phyloP scores from a whole-genome alignment of 2,888 invertebrate species.

The Uloborus plumipes region DNA sequence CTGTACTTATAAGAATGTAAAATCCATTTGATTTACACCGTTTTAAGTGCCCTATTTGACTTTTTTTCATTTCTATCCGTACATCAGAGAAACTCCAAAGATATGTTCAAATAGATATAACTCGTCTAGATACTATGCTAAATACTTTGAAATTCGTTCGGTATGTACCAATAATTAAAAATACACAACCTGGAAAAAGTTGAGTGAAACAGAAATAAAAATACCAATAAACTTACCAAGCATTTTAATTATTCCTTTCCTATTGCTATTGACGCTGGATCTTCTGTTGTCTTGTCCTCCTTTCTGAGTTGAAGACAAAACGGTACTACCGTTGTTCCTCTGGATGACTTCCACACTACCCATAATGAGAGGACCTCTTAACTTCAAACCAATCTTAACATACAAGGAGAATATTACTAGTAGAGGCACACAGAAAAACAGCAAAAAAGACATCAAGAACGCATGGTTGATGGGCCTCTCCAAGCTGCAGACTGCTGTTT shows the following conservation, averaged over 20 bases:
- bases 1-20: too few species aligned
- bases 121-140: too few species aligned
- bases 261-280: conserved; percentile 13
- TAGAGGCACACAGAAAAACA: conserved; percentile 91
- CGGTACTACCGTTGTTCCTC: neutral
- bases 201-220: too few species aligned
- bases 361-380: conserved; percentile 55
- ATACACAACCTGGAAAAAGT: too few species aligned
- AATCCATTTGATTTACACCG: too few species aligned
- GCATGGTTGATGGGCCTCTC: conserved; percentile 78
- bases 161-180: too few species aligned
- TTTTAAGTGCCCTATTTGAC: too few species aligned
- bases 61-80: too few species aligned
- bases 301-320: neutral
- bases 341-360: neutral
- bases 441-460: conserved; percentile 82
- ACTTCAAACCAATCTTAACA: conserved; percentile 70
- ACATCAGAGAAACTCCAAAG: too few species aligned
- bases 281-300: too few species aligned
- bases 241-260: conserved; percentile 75
- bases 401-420: conserved; percentile 86
- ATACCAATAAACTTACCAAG: conserved; percentile 73
- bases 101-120: too few species aligned
- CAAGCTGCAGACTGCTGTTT: conserved; percentile 72
- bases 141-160: too few species aligned